Evolutionary conservation across 2,113 vertebrate species (phyloP).

Genomic region (Megaleporinus macrocephalus): DNA sequence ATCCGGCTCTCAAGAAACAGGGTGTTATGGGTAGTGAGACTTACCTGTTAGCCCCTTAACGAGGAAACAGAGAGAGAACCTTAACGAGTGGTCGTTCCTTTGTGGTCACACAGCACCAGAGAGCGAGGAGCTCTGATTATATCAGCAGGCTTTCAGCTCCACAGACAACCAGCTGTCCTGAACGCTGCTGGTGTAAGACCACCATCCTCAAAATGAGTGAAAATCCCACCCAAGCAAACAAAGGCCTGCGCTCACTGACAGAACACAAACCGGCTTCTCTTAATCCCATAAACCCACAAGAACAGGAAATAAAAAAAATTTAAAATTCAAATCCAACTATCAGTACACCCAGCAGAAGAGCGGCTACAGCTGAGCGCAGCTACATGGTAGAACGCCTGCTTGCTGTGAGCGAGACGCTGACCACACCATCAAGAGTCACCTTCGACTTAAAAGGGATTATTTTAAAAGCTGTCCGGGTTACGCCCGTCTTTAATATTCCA

Average conservation of each 20-base stretch:
- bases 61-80: background rate
- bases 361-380: no score
- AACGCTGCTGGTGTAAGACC: background rate
- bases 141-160: background rate
- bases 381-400: no score
- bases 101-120: background rate
- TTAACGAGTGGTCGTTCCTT: background rate
- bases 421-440: no score
- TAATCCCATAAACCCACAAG: no score
- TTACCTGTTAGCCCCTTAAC: background rate
- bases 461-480: background rate
- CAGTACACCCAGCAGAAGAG: no score
- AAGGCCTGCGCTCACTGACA: no score
- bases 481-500: background rate
- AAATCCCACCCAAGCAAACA: background rate
- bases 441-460: background rate
- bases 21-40: background rate
- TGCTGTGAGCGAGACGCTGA: no score
- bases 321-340: no score
- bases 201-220: background rate
- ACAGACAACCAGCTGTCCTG: background rate
- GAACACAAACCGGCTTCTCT: no score
- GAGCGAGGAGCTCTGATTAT: background rate
- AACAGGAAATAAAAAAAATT: no score
- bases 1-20: constrained; percentile 4